These are phyloP conservation scores for Fistularia commersonii DNA, from an alignment of 2,797 vertebrate genomes.

Conservation along the genomic window DNA sequence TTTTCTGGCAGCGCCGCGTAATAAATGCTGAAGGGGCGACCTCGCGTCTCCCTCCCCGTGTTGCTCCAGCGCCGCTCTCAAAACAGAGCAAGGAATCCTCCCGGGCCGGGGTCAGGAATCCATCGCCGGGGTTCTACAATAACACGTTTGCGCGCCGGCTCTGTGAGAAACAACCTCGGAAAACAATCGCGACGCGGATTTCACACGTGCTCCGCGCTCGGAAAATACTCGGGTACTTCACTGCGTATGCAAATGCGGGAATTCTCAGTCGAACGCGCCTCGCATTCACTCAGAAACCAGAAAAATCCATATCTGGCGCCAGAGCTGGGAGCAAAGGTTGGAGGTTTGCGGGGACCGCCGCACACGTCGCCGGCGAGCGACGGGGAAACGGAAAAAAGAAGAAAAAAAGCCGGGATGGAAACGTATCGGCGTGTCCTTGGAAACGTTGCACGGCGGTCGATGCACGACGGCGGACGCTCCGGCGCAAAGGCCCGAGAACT, in stretches of 20 bases:
- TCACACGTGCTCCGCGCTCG: neutral
- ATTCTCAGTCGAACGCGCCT: slow-evolving; percentile 44
- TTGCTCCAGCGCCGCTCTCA: slow-evolving; percentile 66
- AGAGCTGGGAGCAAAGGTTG: slow-evolving; percentile 41
- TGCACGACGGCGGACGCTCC: slow-evolving; percentile 42
- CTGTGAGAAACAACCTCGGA: slow-evolving; percentile 53
- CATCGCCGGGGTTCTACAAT: slow-evolving; percentile 54
- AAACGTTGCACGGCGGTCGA: slow-evolving; percentile 60
- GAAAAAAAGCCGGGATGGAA: slow-evolving; percentile 55
- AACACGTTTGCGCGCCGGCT: slow-evolving; percentile 64
- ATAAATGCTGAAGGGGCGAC: slow-evolving; percentile 69
- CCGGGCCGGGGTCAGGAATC: slow-evolving; percentile 67
- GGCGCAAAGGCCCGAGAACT: slow-evolving; percentile 35
- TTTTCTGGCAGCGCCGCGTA: slow-evolving; percentile 69
- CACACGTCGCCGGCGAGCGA: slow-evolving; percentile 1
- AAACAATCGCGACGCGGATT: slow-evolving; percentile 19
- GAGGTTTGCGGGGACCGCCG: slow-evolving; percentile 26
- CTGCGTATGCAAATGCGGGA: slow-evolving; percentile 60
- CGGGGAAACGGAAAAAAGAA: too few relatives aligned
- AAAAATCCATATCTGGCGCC: slow-evolving; percentile 58
- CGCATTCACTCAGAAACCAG: slow-evolving; percentile 38
- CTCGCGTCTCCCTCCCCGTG: slow-evolving; percentile 53
- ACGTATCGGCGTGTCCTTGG: slow-evolving; percentile 60
- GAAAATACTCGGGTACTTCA: slow-evolving; percentile 25
- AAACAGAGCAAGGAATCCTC: slow-evolving; percentile 68